phyloP scores from a whole-genome alignment of 2,113 vertebrate genomes.

The Labrus mixtus region DNA sequence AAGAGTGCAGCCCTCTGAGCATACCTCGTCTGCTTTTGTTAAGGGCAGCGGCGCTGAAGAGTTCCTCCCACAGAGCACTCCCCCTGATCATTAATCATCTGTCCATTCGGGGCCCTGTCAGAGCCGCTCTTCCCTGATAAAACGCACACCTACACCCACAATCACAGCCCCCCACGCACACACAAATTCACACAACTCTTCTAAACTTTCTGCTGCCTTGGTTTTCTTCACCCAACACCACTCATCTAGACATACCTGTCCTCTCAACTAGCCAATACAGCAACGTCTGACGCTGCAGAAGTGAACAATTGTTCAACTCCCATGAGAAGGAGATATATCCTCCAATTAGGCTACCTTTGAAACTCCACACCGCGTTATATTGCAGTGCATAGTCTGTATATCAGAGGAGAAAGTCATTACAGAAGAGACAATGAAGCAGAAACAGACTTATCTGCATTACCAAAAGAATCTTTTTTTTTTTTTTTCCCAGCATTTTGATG shows the following conservation, averaged over 20 bases:
- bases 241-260: constrained; percentile 45
- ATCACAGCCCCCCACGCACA: constrained; percentile 41
- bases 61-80: constrained; percentile 69
- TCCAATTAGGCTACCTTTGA: constrained; percentile 57
- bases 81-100: constrained; percentile 81
- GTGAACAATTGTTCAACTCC: constrained; percentile 39
- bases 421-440: background rate
- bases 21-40: constrained; percentile 72
- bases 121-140: constrained; percentile 46
- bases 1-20: constrained; percentile 54
- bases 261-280: constrained; percentile 38
- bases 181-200: constrained; percentile 17
- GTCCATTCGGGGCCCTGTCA: constrained; percentile 74
- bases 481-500: background rate
- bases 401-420: background rate
- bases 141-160: constrained; percentile 54
- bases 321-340: constrained; percentile 35
- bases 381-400: background rate
- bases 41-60: constrained; percentile 50
- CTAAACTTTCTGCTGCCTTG: constrained; percentile 40
- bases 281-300: constrained; percentile 54
- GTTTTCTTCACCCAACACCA: constrained; percentile 21
- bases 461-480: background rate
- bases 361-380: constrained; percentile 13
- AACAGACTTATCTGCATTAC: constrained; percentile 3